These are phyloP conservation scores for Drosophila paranaensis DNA, from an alignment of 2,888 invertebrate genomes.

Conservation along the genomic window DNA sequence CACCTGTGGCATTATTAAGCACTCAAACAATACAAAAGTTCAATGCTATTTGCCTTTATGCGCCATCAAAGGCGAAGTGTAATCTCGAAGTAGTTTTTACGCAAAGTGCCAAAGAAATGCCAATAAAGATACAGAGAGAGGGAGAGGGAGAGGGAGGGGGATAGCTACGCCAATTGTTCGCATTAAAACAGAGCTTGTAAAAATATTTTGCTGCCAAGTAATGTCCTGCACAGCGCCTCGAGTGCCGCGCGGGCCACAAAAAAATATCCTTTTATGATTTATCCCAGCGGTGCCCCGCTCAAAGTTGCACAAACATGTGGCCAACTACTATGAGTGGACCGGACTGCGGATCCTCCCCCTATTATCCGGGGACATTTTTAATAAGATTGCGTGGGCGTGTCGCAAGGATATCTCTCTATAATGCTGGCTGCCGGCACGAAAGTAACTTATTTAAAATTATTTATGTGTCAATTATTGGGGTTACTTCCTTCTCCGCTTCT, in stretches of 20 bases:
- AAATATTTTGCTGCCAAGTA: constrained; percentile 51
- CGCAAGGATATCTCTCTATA: constrained; percentile 25
- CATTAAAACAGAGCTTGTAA: constrained; percentile 58
- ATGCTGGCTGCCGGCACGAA: constrained; percentile 28
- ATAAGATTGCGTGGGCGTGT: constrained; percentile 73
- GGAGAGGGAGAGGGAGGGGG: not conserved
- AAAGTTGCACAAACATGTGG: constrained; percentile 65
- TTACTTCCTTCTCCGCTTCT: constrained; percentile 14
- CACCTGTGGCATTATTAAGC: constrained; percentile 46
- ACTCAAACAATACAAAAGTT: constrained; percentile 21
- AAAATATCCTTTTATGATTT: constrained; percentile 75
- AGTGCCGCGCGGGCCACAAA: constrained; percentile 42
- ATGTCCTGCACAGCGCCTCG: constrained; percentile 34
- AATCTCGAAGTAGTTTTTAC: constrained; percentile 66
- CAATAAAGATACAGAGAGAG: constrained; percentile 45
- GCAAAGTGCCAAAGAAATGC: constrained; percentile 64
- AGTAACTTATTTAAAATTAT: constrained; percentile 73
- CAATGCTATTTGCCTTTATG: constrained; percentile 43
- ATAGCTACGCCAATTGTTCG: constrained; percentile 43
- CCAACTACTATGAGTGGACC: constrained; percentile 49
- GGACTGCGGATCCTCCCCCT: constrained; percentile 15
- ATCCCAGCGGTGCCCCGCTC: constrained; percentile 73
- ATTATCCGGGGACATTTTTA: constrained; percentile 70
- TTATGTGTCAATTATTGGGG: constrained; percentile 73
- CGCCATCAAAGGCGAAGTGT: constrained; percentile 49